A percentile compares a stretch with the other conserved stretches of the same genome.
Evolutionary conservation across 2,797 vertebrate genomes (phyloP).

Genomic region (Simalia tracyae): DNA sequence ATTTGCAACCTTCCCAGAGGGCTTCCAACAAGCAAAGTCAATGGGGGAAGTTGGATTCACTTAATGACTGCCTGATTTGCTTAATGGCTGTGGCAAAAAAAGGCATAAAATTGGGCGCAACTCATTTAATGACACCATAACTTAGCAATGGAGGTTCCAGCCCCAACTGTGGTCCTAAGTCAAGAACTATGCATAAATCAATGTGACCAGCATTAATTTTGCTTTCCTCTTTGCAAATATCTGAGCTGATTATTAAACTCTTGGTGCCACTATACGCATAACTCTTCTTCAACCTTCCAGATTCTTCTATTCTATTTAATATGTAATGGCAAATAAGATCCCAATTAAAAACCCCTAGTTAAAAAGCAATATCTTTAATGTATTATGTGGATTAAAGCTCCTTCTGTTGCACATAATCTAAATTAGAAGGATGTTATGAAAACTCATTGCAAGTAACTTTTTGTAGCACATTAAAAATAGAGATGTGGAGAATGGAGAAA

Average conservation of each 20-base stretch:
- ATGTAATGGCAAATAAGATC: conserved; percentile 32
- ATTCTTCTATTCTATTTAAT: conserved; percentile 35
- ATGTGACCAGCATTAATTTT: conserved; percentile 51
- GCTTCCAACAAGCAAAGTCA: no score
- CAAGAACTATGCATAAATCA: neutral
- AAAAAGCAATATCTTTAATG: conserved; percentile 50
- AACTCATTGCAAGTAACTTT: conserved; percentile 35
- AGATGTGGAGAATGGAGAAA: neutral
- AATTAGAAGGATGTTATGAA: conserved; percentile 40
- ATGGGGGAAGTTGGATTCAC: no score
- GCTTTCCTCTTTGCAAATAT: conserved; percentile 2
- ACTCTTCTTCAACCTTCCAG: conserved; percentile 19
- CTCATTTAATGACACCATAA: no score
- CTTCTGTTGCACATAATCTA: conserved; percentile 49
- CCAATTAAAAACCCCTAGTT: conserved; percentile 42
- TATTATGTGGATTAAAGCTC: conserved; percentile 35
- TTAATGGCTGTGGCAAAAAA: no score
- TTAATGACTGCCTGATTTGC: no score
- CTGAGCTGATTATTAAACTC: conserved; percentile 33
- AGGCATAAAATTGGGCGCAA: no score
- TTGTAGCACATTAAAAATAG: neutral
- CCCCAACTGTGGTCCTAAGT: no score
- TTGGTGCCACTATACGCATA: conserved; percentile 33
- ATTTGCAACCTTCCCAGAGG: no score
- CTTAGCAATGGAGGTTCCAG: no score